Percentiles rank a stretch among this genome's conserved stretches.
Conservation (phyloP, 2,888 invertebrate species). For the Teleogryllus oceanicus region DNA sequence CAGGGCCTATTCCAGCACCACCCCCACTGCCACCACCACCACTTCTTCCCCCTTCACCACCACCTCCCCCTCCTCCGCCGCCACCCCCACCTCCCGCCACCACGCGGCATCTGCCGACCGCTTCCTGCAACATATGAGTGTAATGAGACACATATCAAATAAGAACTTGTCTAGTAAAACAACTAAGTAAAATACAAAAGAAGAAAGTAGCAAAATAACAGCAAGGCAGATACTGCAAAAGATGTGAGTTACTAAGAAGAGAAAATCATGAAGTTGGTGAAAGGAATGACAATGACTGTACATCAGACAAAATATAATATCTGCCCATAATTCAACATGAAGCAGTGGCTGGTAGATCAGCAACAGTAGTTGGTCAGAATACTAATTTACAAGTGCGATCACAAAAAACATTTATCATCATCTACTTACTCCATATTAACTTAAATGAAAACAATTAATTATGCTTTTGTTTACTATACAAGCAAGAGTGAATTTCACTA, state of each 20-base stretch:
- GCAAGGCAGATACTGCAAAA: constrained; percentile 10
- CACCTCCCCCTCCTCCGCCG: constrained; percentile 28
- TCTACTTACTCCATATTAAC: too few relatives aligned
- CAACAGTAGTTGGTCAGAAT: too few relatives aligned
- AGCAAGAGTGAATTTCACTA: too few relatives aligned
- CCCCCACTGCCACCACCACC: constrained; percentile 34
- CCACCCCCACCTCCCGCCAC: constrained; percentile 31
- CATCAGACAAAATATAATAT: too few relatives aligned
- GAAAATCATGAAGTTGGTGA: background rate
- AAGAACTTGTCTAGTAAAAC: background rate
- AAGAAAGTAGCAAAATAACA: background rate
- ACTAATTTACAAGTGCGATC: too few relatives aligned
- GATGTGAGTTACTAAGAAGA: background rate
- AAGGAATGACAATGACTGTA: background rate
- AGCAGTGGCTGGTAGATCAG: too few relatives aligned
- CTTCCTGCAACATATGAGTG: background rate
- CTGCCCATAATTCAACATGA: too few relatives aligned
- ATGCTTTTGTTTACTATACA: too few relatives aligned
- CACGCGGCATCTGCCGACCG: constrained; percentile 32
- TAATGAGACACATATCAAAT: too few relatives aligned
- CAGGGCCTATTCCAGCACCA: constrained; percentile 37
- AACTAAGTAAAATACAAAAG: background rate
- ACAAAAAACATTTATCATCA: too few relatives aligned
- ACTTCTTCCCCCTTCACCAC: constrained; percentile 23
- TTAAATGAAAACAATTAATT: too few relatives aligned